Evolutionary conservation across 1,140 invertebrate species (phyloP).

Genomic region (Drosophila ohnishii): DNA sequence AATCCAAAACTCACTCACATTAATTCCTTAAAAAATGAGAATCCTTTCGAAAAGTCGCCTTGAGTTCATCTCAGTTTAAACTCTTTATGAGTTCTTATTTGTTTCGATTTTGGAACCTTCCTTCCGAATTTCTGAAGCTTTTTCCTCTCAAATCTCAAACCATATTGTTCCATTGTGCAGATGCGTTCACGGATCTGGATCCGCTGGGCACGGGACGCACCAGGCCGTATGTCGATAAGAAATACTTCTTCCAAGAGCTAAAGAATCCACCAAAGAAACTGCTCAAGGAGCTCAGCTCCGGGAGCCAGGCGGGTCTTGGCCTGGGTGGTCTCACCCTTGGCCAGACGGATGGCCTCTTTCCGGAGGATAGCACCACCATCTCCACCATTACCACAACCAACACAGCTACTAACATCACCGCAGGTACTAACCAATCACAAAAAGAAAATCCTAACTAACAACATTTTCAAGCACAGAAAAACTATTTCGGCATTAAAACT

Average conservation of each 20-base stretch:
- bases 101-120: slow-evolving; percentile 2
- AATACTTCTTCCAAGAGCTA: slow-evolving; percentile 96
- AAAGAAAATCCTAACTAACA: slow-evolving; percentile 7
- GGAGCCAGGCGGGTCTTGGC: slow-evolving; percentile 57
- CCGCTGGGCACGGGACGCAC: slow-evolving; percentile 94
- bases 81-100: slow-evolving; percentile 22
- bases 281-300: slow-evolving; percentile 89
- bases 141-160: slow-evolving; percentile 8
- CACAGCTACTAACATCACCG: slow-evolving; percentile 48
- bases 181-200: slow-evolving; percentile 96
- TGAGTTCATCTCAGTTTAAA: slow-evolving; percentile 1
- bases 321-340: slow-evolving; percentile 50
- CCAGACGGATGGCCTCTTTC: slow-evolving; percentile 55
- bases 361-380: slow-evolving; percentile 57
- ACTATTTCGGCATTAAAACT: background rate
- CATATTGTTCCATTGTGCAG: slow-evolving; percentile 83
- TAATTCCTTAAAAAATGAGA: background rate
- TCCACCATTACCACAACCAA: slow-evolving; percentile 37
- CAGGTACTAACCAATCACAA: slow-evolving; percentile 47
- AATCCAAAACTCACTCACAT: background rate
- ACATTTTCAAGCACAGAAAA: slow-evolving; percentile 30
- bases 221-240: slow-evolving; percentile 96
- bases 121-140: background rate
- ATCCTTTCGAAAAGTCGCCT: background rate
- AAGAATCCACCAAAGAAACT: slow-evolving; percentile 96